phyloP scores from a whole-genome alignment of 2,797 vertebrate species.

The Perodicticus potto region DNA sequence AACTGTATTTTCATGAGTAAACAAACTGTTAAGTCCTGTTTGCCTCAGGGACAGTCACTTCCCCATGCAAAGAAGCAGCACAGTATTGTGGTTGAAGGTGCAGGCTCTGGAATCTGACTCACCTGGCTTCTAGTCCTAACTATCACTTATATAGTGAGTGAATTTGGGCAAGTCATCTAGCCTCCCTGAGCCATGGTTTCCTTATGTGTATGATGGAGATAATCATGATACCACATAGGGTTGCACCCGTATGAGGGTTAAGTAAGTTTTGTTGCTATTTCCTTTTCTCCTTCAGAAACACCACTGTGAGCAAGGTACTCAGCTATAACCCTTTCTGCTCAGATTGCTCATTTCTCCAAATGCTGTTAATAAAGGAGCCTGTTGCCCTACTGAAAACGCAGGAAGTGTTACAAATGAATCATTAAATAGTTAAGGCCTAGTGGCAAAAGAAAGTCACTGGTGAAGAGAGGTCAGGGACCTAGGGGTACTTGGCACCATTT shows the following conservation, averaged over 20 bases:
- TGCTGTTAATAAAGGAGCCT: conserved; percentile 38
- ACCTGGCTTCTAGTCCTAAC: neutral
- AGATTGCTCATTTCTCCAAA: conserved; percentile 57
- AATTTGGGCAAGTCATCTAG: conserved; percentile 2
- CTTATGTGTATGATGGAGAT: neutral
- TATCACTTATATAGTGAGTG: neutral
- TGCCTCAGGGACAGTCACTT: conserved; percentile 44
- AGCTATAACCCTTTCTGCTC: conserved; percentile 34
- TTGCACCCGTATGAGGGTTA: neutral
- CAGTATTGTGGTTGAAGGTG: neutral
- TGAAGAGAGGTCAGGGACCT: conserved; percentile 46
- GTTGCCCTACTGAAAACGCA: neutral
- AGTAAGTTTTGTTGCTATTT: conserved; percentile 21
- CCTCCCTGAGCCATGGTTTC: neutral
- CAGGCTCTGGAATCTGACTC: neutral
- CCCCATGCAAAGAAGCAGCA: neutral
- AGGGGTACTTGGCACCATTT: neutral
- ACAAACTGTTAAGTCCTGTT: neutral
- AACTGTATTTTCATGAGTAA: neutral
- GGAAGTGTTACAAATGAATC: conserved; percentile 31
- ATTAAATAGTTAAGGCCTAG: conserved; percentile 29
- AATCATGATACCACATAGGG: neutral
- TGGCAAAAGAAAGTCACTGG: conserved; percentile 14
- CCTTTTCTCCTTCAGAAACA: conserved; percentile 39
- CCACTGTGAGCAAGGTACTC: conserved; percentile 38